Evolutionary conservation across 2,797 vertebrate genomes (phyloP), one percentile per base, ranked within the genome.

Genomic region (Lepilemur ruficaudatus): DNA sequence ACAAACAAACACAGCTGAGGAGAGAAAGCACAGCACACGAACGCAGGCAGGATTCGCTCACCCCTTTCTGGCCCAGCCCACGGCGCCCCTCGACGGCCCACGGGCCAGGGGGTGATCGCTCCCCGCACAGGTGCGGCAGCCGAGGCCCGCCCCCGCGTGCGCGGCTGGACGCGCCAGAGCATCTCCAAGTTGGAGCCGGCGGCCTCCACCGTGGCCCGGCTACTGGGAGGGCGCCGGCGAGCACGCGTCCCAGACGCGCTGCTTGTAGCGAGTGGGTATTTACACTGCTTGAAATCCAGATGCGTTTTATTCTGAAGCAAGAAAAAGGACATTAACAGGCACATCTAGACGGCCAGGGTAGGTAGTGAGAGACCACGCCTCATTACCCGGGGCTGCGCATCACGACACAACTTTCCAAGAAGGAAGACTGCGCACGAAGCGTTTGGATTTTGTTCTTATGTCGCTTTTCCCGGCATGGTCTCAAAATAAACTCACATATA

Each of bases 191-290:
- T 38, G 38, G 38, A 38, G 38, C 38, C 38, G 38, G 38, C 38
- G 38, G 38, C 38, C 38, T 38, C 38, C 38, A 38, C 38, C 38
- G 38, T 38, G 38, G 38, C 38, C 38, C 38, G 38, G 38, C 98
- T 97, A 98, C 97, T 35, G 14, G 97, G 97, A 97, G 89, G 93
- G 95, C 61, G 57, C 69, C 97, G 90, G 52, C 87, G 59, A 83
- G 30, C 88, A 52, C 52, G 30, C 93, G 96, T 94, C 95, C 67
- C 7, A 48, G 93, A 96, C 81, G 81, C 1, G 1, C 94, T 97
- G 94, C 94, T 97, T 67, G 97, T 96, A 98, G 55, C 87, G 63
- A 88, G 92, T 88, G 96, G 92, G 97, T 97, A 96, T 89, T 97
- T 92, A 55, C 85, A 89, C 46, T 32, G 83, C 91, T 95, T 32